These are phyloP conservation scores for Myripristis murdjan DNA, from an alignment of 2,797 vertebrate genomes.

Conservation along the genomic window DNA sequence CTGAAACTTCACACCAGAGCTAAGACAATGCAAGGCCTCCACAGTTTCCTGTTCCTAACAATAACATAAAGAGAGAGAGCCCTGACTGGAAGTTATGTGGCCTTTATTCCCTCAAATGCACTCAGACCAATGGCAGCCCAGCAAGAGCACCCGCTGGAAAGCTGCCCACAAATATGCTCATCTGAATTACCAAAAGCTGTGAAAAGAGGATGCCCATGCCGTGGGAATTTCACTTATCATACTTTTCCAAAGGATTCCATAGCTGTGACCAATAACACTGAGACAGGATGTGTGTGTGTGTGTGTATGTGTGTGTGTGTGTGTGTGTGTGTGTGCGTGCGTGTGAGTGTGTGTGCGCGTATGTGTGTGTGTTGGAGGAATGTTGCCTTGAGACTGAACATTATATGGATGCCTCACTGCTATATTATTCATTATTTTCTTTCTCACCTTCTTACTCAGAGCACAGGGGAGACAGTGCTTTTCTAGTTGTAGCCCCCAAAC, in stretches of 20 bases:
- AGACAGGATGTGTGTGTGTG: constrained; percentile 57
- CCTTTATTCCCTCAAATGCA: constrained; percentile 38
- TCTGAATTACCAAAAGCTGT: constrained; percentile 42
- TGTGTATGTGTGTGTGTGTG: constrained; percentile 27
- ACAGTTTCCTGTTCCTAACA: constrained; percentile 68
- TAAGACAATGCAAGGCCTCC: constrained; percentile 36
- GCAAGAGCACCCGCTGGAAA: constrained; percentile 49
- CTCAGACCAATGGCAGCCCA: constrained; percentile 21
- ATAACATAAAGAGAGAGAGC: constrained; percentile 46
- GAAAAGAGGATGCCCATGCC: constrained; percentile 56
- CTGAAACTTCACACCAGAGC: constrained; percentile 25
- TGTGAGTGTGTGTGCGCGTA: constrained; percentile 19
- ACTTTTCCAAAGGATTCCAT: constrained; percentile 62
- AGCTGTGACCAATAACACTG: constrained; percentile 51
- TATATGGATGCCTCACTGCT: not conserved
- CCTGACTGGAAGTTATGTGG: constrained; percentile 45
- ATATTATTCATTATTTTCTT: not conserved
- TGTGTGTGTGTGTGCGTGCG: constrained; percentile 37
- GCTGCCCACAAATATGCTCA: constrained; percentile 29
- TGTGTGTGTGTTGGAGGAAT: constrained; percentile 39
- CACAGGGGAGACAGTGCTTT: no score
- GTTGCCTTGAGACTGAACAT: constrained; percentile 42
- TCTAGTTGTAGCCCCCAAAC: no score
- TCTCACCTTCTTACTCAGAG: no score
- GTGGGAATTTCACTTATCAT: constrained; percentile 71